Evolutionary conservation across 2,113 vertebrate genomes (phyloP).

Genomic region (Clarias macrocephalus): DNA sequence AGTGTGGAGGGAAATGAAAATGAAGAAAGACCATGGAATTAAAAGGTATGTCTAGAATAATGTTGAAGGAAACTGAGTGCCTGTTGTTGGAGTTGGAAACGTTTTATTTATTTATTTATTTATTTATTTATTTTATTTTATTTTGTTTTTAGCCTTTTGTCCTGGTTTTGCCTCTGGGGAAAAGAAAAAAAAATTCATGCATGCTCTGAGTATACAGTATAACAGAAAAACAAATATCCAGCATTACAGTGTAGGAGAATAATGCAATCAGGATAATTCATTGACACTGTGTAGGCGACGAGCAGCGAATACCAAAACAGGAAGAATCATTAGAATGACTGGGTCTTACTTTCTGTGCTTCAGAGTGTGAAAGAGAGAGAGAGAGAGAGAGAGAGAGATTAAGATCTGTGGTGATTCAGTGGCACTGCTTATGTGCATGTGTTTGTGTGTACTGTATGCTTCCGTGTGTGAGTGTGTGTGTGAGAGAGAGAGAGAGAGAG

Average conservation of each 20-base stretch:
- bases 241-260: background rate
- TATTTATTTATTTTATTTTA: too few species aligned
- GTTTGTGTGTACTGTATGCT: slow-evolving; percentile 2
- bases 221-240: background rate
- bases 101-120: too few species aligned
- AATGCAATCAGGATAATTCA: slow-evolving; percentile 2
- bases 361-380: background rate
- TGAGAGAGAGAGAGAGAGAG: background rate
- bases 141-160: background rate
- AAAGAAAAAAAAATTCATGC: too few species aligned
- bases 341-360: background rate
- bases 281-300: background rate
- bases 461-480: slow-evolving; percentile 11
- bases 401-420: background rate
- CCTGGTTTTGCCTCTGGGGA: background rate
- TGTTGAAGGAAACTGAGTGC: too few species aligned
- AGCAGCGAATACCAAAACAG: background rate
- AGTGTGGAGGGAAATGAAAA: too few species aligned
- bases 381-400: slow-evolving; percentile 10
- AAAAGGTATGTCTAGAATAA: too few species aligned
- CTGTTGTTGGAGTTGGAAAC: too few species aligned
- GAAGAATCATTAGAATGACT: background rate
- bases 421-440: background rate
- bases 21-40: too few species aligned
- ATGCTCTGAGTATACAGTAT: background rate